Evolutionary conservation across 2,797 vertebrate genomes (phyloP), one percentile per base, ranked within the genome.

Genomic region (Gastrophryne carolinensis): DNA sequence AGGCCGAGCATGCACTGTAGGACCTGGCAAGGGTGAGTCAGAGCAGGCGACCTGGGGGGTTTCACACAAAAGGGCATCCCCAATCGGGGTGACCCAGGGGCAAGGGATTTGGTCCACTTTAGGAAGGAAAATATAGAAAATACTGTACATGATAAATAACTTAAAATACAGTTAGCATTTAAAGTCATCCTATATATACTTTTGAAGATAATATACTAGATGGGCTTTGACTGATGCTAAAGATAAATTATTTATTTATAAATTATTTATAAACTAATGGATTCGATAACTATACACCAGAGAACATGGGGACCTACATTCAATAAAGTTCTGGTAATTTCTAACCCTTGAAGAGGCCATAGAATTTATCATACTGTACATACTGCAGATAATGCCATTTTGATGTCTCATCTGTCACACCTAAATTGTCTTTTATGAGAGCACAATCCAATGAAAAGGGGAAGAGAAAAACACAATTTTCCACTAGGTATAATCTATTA

Each of bases 321-420:
- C 65, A 37, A n/a, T 68, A n/a, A 21, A 54, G 32, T 13, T 37
- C 5, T 12, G 12, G n/a, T n/a, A n/a, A n/a, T n/a, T n/a, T n/a
- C 24, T 67, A 67, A 66, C 41, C 62, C 41, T 32, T 12, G 26
- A 66, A 66, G 63, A 52, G 44, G 29, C 30, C 26, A 19, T 10
- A 15, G 41, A 47, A 41, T 69, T 69, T 69, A 29, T 56, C 4
- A 69, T 56, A n/a, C 41, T 56, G 29, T 19, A 57, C 52, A 12
- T 24, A 12, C 52, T 56, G n/a, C 65, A 68, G 63, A 50, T 66
- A 58, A 44, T 57, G 17, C 53, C 27, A 30, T 29, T 50, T 19
- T 30, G 3, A n/a, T 56, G 26, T 30, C 9, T 66, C 30, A 66
- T 66, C 63, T 66, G 63, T 35, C 30, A 66, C 21, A 52, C 13